phyloP scores from a whole-genome alignment of 2,797 vertebrate genomes.

The Gymnopithys bicolor region DNA sequence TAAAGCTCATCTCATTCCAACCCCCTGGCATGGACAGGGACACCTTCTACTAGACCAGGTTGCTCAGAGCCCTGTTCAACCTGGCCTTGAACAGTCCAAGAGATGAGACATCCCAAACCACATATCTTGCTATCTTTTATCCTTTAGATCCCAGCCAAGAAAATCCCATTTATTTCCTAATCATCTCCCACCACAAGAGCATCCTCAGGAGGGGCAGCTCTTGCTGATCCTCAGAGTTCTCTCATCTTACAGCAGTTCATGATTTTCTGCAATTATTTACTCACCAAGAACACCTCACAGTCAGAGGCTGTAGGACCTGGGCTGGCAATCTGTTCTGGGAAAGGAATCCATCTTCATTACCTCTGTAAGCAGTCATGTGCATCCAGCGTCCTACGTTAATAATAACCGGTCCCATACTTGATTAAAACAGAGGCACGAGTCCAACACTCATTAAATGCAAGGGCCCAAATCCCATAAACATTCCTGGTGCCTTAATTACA shows the following conservation, averaged over 20 bases:
- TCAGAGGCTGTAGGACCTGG: not conserved
- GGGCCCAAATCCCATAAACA: constrained; percentile 24
- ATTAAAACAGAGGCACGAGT: not conserved
- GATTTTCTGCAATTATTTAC: not conserved
- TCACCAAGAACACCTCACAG: not conserved
- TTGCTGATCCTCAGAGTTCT: not conserved
- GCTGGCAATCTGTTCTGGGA: not conserved
- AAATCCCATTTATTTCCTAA: not conserved
- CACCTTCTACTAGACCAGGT: not conserved
- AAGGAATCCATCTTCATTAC: constrained; percentile 52
- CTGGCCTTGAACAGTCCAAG: not conserved
- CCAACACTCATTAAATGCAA: constrained; percentile 32
- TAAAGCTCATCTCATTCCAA: not conserved
- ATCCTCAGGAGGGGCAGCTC: not conserved
- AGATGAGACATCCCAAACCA: not conserved
- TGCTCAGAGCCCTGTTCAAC: not conserved
- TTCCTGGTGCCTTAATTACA: constrained; percentile 36
- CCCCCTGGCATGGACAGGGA: not conserved
- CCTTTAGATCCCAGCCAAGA: not conserved
- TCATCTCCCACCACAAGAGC: not conserved
- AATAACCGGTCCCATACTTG: not conserved
- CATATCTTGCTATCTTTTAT: not conserved
- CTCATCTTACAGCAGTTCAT: not conserved
- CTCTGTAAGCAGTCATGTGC: not conserved
- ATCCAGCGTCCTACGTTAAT: not conserved